A percentile compares a stretch with the other conserved stretches of the same genome.
Conservation (phyloP, 2,113 vertebrate genomes). For the Anthoscopus minutus region DNA sequence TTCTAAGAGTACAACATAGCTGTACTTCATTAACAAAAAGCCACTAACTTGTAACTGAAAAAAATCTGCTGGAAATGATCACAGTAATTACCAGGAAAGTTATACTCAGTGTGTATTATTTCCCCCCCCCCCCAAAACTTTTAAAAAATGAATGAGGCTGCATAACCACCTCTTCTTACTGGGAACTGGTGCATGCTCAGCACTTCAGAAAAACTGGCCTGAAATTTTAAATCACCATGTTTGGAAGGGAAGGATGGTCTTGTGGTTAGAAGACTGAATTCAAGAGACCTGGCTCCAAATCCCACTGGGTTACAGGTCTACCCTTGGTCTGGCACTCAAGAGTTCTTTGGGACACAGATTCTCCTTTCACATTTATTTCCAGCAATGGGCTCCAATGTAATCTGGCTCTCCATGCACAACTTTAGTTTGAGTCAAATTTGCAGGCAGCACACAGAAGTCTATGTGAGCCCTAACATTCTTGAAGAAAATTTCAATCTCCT, state of each 20-base stretch:
- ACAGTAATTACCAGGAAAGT: not conserved
- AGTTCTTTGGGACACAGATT: not conserved
- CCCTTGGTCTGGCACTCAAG: not conserved
- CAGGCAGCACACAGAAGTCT: not conserved
- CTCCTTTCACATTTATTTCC: not conserved
- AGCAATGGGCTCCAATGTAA: not conserved
- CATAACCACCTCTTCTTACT: not conserved
- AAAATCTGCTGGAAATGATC: not conserved
- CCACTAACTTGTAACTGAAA: not conserved
- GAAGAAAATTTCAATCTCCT: not conserved
- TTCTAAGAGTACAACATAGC: not conserved
- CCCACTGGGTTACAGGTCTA: not conserved
- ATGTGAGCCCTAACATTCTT: not conserved
- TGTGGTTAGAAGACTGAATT: not conserved
- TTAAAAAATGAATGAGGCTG: not conserved
- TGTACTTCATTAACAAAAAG: not conserved
- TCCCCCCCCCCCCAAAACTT: accelerated
- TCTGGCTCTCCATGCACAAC: not conserved
- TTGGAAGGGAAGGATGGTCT: not conserved
- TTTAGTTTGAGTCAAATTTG: not conserved
- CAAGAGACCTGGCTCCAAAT: not conserved
- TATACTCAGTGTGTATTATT: not conserved
- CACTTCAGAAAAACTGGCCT: not conserved
- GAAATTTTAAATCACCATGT: not conserved
- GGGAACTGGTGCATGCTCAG: not conserved